phyloP scores from a whole-genome alignment of 2,797 vertebrate genomes.

The Pterois miles region DNA sequence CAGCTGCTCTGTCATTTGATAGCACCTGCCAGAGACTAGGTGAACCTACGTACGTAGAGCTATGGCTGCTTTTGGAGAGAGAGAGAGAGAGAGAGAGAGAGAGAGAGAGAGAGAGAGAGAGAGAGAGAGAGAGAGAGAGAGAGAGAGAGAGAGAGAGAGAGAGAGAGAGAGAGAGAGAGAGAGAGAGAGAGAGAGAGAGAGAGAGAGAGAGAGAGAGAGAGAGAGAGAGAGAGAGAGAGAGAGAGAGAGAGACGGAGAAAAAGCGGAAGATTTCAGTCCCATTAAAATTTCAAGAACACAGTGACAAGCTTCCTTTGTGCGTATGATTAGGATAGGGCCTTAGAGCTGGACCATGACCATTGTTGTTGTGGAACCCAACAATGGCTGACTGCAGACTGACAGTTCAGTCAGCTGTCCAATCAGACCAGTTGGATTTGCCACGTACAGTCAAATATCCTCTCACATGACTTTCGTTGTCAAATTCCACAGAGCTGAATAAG shows the following conservation, averaged over 20 bases:
- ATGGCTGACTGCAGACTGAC: constrained; percentile 29
- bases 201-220: constrained; percentile 17
- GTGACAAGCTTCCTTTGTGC: constrained; percentile 73
- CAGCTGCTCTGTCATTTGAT: constrained; percentile 75
- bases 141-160: constrained; percentile 21
- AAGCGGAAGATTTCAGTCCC: constrained; percentile 55
- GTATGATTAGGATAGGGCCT: constrained; percentile 43
- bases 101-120: no score
- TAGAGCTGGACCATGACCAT: constrained; percentile 23
- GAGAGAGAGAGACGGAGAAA: constrained; percentile 27
- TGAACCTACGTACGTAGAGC: constrained; percentile 24
- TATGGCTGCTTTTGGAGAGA: constrained; percentile 26
- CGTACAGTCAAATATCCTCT: neutral
- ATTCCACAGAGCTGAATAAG: neutral
- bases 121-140: no score
- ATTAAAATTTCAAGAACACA: constrained; percentile 79
- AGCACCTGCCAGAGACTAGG: constrained; percentile 45
- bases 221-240: constrained; percentile 14
- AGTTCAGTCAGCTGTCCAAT: constrained; percentile 13
- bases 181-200: constrained; percentile 16
- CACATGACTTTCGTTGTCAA: neutral
- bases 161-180: constrained; percentile 9
- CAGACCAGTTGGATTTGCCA: neutral
- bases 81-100: constrained; percentile 23
- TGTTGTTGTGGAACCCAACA: constrained; percentile 45